Conservation (phyloP, 2,888 invertebrate species). For the Microctonus aethiopoides region DNA sequence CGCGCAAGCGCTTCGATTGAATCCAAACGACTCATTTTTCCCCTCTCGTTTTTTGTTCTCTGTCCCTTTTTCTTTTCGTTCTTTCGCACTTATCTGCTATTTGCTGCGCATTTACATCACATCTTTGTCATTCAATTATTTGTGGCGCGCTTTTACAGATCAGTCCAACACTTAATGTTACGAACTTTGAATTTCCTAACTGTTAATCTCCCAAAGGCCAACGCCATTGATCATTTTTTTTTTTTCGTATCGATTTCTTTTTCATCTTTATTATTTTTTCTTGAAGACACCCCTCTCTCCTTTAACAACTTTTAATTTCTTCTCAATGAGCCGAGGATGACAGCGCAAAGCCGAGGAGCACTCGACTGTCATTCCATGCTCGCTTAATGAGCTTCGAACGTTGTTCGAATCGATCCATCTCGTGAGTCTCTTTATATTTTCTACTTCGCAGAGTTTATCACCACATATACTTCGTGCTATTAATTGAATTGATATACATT, state of each 20-base stretch:
- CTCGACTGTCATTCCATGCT: conserved; percentile 8
- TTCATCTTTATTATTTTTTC: conserved; percentile 6
- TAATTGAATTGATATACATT: conserved; percentile 29
- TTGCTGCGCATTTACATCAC: conserved; percentile 44
- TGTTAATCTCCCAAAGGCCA: conserved; percentile 38
- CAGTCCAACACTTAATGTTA: conserved; percentile 54
- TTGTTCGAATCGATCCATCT: conserved; percentile 22
- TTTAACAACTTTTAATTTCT: conserved; percentile 30
- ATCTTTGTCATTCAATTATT: conserved; percentile 58
- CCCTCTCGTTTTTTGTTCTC: conserved; percentile 6
- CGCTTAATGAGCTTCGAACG: conserved; percentile 20
- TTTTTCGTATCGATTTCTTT: conserved; percentile 9
- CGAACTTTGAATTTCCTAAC: conserved; percentile 40
- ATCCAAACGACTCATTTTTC: conserved; percentile 34
- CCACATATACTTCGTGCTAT: conserved; percentile 10
- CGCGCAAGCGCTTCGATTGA: conserved; percentile 38
- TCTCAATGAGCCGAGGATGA: conserved; percentile 11
- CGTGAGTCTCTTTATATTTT: not conserved
- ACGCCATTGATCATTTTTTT: conserved; percentile 40
- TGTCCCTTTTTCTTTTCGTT: conserved; percentile 19
- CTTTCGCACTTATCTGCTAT: too few relatives aligned
- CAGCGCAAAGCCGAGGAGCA: not conserved
- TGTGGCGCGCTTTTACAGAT: conserved; percentile 49
- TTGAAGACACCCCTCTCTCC: not conserved
- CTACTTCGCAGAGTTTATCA: conserved; percentile 10